Evolutionary conservation across 2,797 vertebrate genomes (phyloP), one percentile per base, ranked within the genome.

Genomic region (Bradypodion pumilum): DNA sequence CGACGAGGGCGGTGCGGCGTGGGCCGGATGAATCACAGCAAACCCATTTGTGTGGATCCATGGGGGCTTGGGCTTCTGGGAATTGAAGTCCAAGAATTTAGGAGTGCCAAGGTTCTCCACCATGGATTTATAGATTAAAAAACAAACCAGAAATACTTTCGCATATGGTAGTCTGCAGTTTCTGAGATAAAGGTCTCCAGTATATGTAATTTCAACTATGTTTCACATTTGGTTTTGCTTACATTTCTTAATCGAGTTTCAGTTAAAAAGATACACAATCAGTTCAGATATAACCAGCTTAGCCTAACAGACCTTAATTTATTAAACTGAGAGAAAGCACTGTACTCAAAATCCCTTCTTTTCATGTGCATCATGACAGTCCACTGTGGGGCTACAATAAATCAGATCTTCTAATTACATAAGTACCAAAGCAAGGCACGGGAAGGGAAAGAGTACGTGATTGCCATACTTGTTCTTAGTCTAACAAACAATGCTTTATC

Each of bases 181-280:
- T 72, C 60, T 73, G 37, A 73, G 29, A n/a, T 65, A n/a, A 65
- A 65, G 63, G 15, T 7, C 44, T 72, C 62, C 59, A 85, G 74
- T 12, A 60, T 81, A 88, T 83, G 42, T 82, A 60, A 1, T 35
- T 89, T 75, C 62, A 88, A 89, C 23, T 81, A 65, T 19, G 23
- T 23, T 74, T 74, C 42, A 63, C 7, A 29, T 49, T 74, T 65
- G 27, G 42, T 52, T 37, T 37, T 3, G 25, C 12, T n/a, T n/a
- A n/a, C n/a, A n/a, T n/a, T n/a, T n/a, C n/a, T n/a, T n/a, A n/a
- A n/a, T n/a, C n/a, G n/a, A n/a, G 25, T 49, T 74, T 49, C 29
- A 78, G 46, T 7, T 2, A 12, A 78, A 65, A 65, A 65, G 60
- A 42, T 46, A 46, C 21, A 46, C 2, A 35, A 42, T 62, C 7